Evolutionary conservation across 2,888 invertebrate species (phyloP), one percentile per base, ranked within the genome.

Genomic region (Beris chalybata): DNA sequence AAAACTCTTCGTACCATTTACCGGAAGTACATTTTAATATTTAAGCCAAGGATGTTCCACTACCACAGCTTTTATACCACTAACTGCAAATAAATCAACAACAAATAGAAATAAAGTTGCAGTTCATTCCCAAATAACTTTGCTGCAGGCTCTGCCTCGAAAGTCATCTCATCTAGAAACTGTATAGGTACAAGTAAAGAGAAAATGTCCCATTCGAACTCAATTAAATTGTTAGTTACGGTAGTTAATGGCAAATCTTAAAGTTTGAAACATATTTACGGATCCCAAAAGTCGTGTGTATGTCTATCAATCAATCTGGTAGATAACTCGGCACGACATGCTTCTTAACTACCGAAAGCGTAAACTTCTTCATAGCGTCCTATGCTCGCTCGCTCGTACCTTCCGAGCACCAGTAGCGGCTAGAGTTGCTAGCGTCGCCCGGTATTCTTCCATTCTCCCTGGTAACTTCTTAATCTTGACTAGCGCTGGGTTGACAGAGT

Each of bases 291-390:
- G 66, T 59, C 66, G 55, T 61, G 66, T 66, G 58, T 52, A 56
- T 15, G 68, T 64, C 65, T 66, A 68, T 68, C 68, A 66, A 68
- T 68, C 68, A 68, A 68, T 68, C 68, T 22, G 44, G 38, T 15
- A 66, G 64, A 68, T 66, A 64, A 66, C 57, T 50, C 15, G 22
- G 65, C 68, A 66, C 65, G 68, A 68, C 68, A 64, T 61, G 43
- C 59, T 61, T 55, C 59, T 52, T 50, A 59, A 52, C 61, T 47
- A 47, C 58, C n/a, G 48, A 47, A 59, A 59, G 61, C 61, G 61
- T 43, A 32, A 52, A 52, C 50, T 22, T 50, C 61, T 61, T 61
- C 61, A 61, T 61, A 22, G 22, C 22, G 22, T 22, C 22, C 22
- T 22, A 22, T 61, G 50, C 43, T 12, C 12, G 30, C n/a, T 29